These are phyloP conservation scores for Diabrotica undecimpunctata DNA, from an alignment of 1,140 invertebrate genomes.

Conservation along the genomic window DNA sequence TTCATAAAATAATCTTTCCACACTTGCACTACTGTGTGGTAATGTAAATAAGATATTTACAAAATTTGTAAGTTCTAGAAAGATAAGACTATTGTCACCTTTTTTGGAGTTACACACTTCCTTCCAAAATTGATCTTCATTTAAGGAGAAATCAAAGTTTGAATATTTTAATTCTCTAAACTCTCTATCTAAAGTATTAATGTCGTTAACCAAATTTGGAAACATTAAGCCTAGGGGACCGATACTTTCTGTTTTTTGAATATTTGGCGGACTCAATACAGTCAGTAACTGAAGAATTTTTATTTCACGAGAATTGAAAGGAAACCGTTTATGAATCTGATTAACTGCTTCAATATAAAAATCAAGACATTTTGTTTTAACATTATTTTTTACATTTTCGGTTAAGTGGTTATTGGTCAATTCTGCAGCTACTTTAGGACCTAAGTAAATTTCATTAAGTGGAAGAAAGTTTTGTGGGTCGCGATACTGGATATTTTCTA, in stretches of 20 bases:
- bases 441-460: neutral
- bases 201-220: neutral
- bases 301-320: neutral
- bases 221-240: neutral
- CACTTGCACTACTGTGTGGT: conserved; percentile 11
- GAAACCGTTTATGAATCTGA: neutral
- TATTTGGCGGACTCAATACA: neutral
- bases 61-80: neutral
- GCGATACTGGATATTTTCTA: neutral
- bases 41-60: neutral
- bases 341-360: neutral
- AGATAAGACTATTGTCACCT: neutral
- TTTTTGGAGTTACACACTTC: neutral
- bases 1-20: conserved; percentile 15
- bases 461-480: neutral
- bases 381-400: neutral
- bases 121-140: neutral
- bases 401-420: neutral
- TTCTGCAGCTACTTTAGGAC: too few species aligned
- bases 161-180: neutral
- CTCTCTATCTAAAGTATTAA: neutral
- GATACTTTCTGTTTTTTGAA: conserved; percentile 4
- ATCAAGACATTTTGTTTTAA: neutral
- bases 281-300: neutral
- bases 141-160: neutral